Base-by-base conservation (phyloP, 2,797 vertebrate genomes). In the Poeciliopsis paucimaculata region DNA sequence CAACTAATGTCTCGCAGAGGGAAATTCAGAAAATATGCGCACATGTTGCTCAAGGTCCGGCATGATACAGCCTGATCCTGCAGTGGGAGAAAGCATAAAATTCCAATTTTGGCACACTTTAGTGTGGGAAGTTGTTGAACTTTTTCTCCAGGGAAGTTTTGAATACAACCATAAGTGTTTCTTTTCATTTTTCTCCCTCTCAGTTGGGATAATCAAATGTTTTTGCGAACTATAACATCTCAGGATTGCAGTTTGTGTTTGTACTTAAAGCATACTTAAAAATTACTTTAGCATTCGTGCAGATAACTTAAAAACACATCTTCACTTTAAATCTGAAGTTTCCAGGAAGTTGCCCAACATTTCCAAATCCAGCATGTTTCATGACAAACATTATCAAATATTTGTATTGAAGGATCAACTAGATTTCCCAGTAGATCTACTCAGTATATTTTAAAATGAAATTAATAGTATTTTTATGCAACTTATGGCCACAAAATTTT, bases 11-110 rank as follows among this genome's bases (percentile, higher is more conserved):
- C 73, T 75, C 75, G 60, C 87, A 82, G 80, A 87, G 88, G 82
- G 87, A 88, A 77, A 83, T 82, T 77, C 86, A 83, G 84, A 87
- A 93, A 92, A 80, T 91, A 92, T 91, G 88, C 85, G 76, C 87
- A 85, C 81, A 80, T 90, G 88, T 90, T 91, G 87, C 90, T 87
- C 83, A 62, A 88, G 87, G 89, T 88, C 90, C 83, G 77, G 71
- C 41, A 34, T 72, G 84, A 88, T 68, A 68, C 72, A 34, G 83
- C 47, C 76, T 55, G 87, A 88, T 72, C 62, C 71, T 55, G 74
- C 68, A 77, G 75, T 43, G 39, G 31, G 46, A 47, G 41, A 57
- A 60, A 76, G 77, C 71, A 77, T 39, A 73, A 36, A 80, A 72
- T 16, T 49, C 53, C 3, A 23, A 77, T 73, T 73, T 39, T 71